phyloP scores from a whole-genome alignment of 2,113 vertebrate species.

The Orycteropus afer region DNA sequence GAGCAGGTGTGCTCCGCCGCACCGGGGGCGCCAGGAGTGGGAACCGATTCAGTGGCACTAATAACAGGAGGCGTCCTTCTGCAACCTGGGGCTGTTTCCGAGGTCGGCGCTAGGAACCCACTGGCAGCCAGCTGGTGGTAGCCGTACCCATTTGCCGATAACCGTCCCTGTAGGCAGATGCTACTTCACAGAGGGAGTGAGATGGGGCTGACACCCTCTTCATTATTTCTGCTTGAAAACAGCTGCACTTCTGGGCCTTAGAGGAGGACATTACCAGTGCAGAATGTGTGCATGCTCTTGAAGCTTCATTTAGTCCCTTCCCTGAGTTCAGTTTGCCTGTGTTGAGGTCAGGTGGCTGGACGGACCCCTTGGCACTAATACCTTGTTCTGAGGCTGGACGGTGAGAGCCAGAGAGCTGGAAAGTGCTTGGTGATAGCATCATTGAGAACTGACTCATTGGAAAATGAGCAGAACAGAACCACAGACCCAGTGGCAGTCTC shows the following conservation, averaged over 20 bases:
- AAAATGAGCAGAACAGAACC: background rate
- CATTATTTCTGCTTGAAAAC: background rate
- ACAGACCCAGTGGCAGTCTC: background rate
- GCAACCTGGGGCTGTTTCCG: background rate
- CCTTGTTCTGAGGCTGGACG: background rate
- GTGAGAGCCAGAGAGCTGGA: background rate
- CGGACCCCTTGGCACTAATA: background rate
- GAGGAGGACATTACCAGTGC: background rate
- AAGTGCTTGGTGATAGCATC: background rate
- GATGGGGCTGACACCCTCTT: background rate
- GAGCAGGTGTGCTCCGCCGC: background rate
- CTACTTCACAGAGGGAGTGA: background rate
- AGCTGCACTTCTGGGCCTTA: background rate
- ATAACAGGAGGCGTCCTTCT: background rate
- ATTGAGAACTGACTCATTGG: background rate
- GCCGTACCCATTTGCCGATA: background rate
- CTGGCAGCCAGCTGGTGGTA: background rate
- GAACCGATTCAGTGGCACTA: background rate
- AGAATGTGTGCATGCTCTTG: background rate
- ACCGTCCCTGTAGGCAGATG: background rate
- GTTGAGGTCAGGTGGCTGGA: background rate
- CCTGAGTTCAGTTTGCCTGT: background rate
- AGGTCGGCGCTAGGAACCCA: background rate
- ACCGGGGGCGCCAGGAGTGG: background rate
- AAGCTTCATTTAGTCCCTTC: slow-evolving; percentile 22